A percentile compares a stretch with the other conserved stretches of the same genome.
phyloP scores from a whole-genome alignment of 37 sponge, comb jelly and placozoan species.

The Haliclona indistincta region DNA sequence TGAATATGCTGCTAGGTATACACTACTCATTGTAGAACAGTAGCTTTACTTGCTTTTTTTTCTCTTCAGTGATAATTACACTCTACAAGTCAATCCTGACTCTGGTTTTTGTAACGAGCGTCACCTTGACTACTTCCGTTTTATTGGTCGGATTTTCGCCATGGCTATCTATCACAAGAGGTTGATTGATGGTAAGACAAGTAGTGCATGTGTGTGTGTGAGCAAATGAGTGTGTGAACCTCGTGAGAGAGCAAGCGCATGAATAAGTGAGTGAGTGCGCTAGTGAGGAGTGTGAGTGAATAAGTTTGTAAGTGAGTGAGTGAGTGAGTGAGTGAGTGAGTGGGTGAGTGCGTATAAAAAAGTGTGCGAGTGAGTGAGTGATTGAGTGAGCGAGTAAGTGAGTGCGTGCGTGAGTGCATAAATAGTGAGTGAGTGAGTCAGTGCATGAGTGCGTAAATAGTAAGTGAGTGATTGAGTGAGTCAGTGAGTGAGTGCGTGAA shows the following conservation, averaged over 20 bases:
- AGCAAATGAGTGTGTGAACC: no score
- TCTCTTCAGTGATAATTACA: slow-evolving; percentile 81
- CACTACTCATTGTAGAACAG: not conserved
- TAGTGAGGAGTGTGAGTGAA: no score
- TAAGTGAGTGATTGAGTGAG: not conserved
- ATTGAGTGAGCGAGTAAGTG: not conserved
- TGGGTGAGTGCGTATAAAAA: not conserved
- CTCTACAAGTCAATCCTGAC: slow-evolving; percentile 82
- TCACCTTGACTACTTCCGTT: slow-evolving; percentile 74
- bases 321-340: slow-evolving; percentile 9
- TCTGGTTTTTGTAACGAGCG: slow-evolving; percentile 77
- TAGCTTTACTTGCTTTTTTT: not conserved
- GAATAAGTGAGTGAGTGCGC: no score
- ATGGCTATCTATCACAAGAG: slow-evolving; percentile 91
- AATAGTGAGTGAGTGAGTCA: not conserved
- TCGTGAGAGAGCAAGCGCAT: no score
- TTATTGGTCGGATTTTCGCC: slow-evolving; percentile 76
- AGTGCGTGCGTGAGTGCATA: no score
- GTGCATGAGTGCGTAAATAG: not conserved
- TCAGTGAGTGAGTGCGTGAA: not conserved
- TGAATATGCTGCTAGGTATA: slow-evolving; percentile 94
- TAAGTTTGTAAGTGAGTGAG: no score
- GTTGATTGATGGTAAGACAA: slow-evolving; percentile 77
- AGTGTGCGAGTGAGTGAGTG: not conserved
- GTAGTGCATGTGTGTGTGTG: not conserved